phyloP scores from a whole-genome alignment of 2,888 invertebrate genomes.

The Heliconius ismenius region DNA sequence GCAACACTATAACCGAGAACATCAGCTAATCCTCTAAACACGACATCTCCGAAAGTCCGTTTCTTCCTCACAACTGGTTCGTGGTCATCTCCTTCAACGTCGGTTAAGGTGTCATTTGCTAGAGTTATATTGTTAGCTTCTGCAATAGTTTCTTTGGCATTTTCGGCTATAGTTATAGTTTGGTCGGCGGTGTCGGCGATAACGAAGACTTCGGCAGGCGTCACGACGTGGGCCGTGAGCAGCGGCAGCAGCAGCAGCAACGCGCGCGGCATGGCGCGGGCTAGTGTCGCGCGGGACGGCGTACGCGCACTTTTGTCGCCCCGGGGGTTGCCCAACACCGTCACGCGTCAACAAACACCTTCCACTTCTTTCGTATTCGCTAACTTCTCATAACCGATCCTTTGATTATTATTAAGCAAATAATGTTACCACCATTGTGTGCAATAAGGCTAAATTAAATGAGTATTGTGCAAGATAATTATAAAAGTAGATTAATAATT shows the following conservation, averaged over 20 bases:
- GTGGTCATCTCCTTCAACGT: constrained; percentile 55
- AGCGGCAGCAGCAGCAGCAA: constrained; percentile 53
- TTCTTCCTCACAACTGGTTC: constrained; percentile 74
- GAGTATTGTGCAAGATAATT: constrained; percentile 16
- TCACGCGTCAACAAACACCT: constrained; percentile 53
- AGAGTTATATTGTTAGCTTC: constrained; percentile 45
- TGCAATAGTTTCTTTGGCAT: constrained; percentile 50
- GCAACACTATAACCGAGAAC: constrained; percentile 74
- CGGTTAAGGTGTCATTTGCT: constrained; percentile 54
- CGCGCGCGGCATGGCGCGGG: constrained; percentile 70
- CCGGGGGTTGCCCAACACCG: constrained; percentile 63
- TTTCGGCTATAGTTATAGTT: constrained; percentile 47
- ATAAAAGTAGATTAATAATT: constrained; percentile 19
- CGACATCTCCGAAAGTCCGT: constrained; percentile 76
- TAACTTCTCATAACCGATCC: constrained; percentile 37
- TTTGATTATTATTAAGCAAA: constrained; percentile 29
- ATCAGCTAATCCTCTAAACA: constrained; percentile 78
- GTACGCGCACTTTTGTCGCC: constrained; percentile 69
- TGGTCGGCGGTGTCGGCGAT: constrained; percentile 45
- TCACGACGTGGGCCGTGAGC: constrained; percentile 46
- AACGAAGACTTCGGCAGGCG: constrained; percentile 44
- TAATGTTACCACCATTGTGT: constrained; percentile 22
- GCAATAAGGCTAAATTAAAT: constrained; percentile 14
- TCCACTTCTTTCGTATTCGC: constrained; percentile 36
- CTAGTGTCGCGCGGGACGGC: constrained; percentile 51